phyloP scores from a whole-genome alignment of 2,888 invertebrate species.

The Tinea trinotella region DNA sequence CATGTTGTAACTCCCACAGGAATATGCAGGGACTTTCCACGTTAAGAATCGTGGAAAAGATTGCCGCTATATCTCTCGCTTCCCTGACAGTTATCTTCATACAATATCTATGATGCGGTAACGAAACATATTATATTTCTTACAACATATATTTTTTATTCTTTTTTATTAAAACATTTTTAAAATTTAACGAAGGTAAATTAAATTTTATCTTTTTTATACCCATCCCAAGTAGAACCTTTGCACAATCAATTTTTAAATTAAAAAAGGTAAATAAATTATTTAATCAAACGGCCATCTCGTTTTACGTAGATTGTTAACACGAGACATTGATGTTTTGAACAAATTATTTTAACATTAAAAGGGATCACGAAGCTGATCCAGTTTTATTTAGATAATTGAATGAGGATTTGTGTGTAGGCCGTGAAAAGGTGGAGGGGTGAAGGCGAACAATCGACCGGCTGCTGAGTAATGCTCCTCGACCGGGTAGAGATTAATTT shows the following conservation, averaged over 20 bases:
- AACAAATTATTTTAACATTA: slow-evolving; percentile 57
- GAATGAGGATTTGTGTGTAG: slow-evolving; percentile 59
- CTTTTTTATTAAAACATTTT: background rate
- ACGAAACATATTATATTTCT: too few relatives aligned
- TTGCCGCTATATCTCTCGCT: too few relatives aligned
- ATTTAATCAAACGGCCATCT: background rate
- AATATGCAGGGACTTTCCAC: too few relatives aligned
- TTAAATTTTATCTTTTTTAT: background rate
- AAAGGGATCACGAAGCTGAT: slow-evolving; percentile 55
- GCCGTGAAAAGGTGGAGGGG: slow-evolving; percentile 44
- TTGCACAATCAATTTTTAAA: slow-evolving; percentile 4
- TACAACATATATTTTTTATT: background rate
- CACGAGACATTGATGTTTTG: background rate
- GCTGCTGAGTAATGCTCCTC: slow-evolving; percentile 49
- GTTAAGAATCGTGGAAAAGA: too few relatives aligned
- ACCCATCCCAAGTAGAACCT: background rate
- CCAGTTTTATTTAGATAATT: slow-evolving; percentile 70
- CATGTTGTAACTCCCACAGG: too few relatives aligned
- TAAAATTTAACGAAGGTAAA: background rate
- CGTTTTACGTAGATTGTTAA: background rate
- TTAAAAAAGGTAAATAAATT: slow-evolving; percentile 3
- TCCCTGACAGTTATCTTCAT: too few relatives aligned
- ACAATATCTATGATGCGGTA: too few relatives aligned
- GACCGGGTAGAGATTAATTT: slow-evolving; percentile 60
- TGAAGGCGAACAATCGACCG: slow-evolving; percentile 4